These are phyloP conservation scores for Limenitis camilla DNA, from an alignment of 2,888 invertebrate species.

Conservation along the genomic window DNA sequence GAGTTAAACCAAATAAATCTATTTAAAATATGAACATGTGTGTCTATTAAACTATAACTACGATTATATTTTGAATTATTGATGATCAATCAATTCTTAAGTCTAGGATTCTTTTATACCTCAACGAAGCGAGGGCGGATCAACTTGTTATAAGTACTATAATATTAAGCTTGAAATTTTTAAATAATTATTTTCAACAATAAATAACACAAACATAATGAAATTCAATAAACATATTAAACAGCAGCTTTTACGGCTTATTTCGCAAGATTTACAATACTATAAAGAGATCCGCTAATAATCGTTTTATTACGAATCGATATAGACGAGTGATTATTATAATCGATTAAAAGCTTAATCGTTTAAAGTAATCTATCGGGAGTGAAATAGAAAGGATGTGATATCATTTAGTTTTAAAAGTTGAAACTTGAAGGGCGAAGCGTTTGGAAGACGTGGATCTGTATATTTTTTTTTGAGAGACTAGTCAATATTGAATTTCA, in stretches of 20 bases:
- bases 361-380: constrained; percentile 31
- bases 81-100: no score
- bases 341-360: constrained; percentile 45
- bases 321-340: constrained; percentile 20
- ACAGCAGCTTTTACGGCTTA: constrained; percentile 10
- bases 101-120: no score
- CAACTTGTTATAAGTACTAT: no score
- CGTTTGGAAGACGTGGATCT: not conserved
- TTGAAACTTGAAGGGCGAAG: not conserved
- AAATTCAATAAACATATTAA: constrained; percentile 6
- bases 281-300: constrained; percentile 17
- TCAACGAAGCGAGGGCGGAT: no score
- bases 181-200: no score
- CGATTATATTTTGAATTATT: no score
- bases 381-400: constrained; percentile 19
- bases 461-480: not conserved
- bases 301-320: constrained; percentile 22
- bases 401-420: constrained; percentile 5
- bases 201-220: no score
- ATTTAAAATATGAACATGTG: no score
- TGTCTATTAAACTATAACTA: no score
- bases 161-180: no score
- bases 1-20: no score
- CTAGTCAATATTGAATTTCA: no score
- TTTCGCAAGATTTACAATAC: constrained; percentile 23